These are phyloP conservation scores for Thunnus maccoyii DNA, from an alignment of 2,113 vertebrate genomes.

Conservation along the genomic window DNA sequence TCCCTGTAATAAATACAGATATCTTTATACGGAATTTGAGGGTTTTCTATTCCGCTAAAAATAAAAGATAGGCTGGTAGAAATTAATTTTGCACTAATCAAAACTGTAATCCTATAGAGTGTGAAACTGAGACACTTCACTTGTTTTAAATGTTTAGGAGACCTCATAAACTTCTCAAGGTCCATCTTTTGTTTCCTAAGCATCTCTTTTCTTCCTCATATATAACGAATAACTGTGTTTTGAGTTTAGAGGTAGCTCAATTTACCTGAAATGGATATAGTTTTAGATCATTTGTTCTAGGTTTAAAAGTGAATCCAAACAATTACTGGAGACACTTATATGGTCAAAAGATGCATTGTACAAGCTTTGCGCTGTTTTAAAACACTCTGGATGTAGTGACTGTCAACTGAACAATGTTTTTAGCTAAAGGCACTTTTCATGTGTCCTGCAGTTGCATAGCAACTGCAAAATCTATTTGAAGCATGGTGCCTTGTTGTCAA, in stretches of 20 bases:
- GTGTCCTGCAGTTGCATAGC: conserved; percentile 58
- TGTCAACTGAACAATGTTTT: conserved; percentile 25
- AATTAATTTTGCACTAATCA: background rate
- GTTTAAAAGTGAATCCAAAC: background rate
- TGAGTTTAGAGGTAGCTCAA: too few relatives aligned
- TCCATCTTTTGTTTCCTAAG: background rate
- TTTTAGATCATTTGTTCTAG: background rate
- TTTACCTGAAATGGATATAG: background rate
- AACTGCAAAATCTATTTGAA: conserved; percentile 57
- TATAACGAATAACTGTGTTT: background rate
- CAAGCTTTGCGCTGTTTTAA: background rate
- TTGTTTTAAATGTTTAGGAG: background rate
- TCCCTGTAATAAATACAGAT: background rate
- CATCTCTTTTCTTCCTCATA: too few relatives aligned
- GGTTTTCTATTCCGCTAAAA: too few relatives aligned
- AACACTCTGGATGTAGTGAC: background rate
- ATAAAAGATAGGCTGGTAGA: background rate
- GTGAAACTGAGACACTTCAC: background rate
- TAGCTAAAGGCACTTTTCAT: conserved; percentile 16
- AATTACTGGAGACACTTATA: background rate
- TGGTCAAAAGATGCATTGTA: background rate
- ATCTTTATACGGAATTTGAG: background rate
- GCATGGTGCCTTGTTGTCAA: conserved; percentile 16
- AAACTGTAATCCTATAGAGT: background rate
- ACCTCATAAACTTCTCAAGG: background rate